phyloP scores from a whole-genome alignment of 2,113 vertebrate genomes.

The Cricetomys ansorgei region DNA sequence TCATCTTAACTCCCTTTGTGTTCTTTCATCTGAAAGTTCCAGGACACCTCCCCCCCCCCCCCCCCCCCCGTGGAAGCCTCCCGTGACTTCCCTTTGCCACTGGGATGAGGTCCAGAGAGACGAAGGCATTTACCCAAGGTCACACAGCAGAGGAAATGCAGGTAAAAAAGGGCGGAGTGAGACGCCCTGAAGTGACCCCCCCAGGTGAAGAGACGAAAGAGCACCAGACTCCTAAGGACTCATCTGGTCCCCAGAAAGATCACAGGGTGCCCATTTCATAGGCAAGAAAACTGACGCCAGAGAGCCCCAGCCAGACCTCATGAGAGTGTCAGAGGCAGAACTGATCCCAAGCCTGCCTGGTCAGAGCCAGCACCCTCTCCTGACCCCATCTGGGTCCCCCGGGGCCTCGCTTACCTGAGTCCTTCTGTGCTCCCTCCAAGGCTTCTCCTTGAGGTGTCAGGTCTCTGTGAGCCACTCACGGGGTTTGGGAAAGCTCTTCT shows the following conservation, averaged over 20 bases:
- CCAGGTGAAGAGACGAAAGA: background rate
- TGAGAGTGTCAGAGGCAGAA: background rate
- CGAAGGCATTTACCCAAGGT: background rate
- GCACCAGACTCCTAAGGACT: rapidly evolving
- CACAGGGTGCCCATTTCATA: background rate
- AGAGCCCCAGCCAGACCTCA: background rate
- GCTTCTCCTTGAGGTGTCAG: background rate
- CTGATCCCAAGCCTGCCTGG: no score
- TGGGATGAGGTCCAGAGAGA: background rate
- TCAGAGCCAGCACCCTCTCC: background rate
- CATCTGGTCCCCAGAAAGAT: background rate
- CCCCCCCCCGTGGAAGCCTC: no score
- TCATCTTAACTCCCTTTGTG: background rate
- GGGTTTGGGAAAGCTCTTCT: background rate
- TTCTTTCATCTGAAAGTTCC: background rate
- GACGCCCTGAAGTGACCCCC: no score
- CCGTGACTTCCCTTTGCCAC: background rate
- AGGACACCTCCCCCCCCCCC: background rate
- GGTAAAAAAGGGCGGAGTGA: background rate
- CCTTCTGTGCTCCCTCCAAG: background rate
- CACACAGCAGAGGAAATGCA: background rate
- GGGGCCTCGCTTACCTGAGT: background rate
- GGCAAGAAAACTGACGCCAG: background rate
- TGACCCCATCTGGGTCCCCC: background rate
- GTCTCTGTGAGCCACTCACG: background rate